Evolutionary conservation across 2,888 invertebrate species (phyloP).

Genomic region (Theretra japonica): DNA sequence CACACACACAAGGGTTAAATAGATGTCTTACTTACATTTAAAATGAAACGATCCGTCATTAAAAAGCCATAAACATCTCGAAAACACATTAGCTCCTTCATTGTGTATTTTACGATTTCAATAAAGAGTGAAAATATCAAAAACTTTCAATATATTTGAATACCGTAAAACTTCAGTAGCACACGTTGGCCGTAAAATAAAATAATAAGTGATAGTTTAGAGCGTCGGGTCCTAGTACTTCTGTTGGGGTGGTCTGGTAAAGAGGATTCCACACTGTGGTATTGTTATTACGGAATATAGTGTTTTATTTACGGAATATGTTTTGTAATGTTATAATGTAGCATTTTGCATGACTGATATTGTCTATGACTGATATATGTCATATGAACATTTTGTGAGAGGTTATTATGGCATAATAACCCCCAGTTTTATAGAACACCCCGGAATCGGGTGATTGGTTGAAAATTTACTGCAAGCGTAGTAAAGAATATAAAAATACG

Average conservation of each 20-base stretch:
- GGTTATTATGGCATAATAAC: too few species aligned
- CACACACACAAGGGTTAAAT: too few species aligned
- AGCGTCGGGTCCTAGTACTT: slow-evolving; percentile 38
- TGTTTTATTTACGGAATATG: neutral
- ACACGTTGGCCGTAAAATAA: slow-evolving; percentile 53
- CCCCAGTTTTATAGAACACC: too few species aligned
- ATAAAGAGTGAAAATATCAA: slow-evolving; percentile 14
- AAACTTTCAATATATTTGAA: slow-evolving; percentile 29
- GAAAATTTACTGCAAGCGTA: too few species aligned
- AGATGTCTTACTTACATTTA: neutral
- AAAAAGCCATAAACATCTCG: neutral
- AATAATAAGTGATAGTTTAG: slow-evolving; percentile 55
- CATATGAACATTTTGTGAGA: too few species aligned
- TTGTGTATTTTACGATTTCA: neutral
- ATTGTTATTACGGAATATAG: neutral
- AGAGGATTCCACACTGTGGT: slow-evolving; percentile 30
- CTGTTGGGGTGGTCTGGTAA: slow-evolving; percentile 49
- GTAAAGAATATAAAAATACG: too few species aligned
- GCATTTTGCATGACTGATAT: too few species aligned
- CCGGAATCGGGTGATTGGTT: too few species aligned
- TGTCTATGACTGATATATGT: too few species aligned
- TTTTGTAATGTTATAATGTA: neutral
- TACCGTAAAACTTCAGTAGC: slow-evolving; percentile 48
- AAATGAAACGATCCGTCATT: neutral
- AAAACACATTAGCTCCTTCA: neutral